Evolutionary conservation across 2,113 vertebrate genomes (phyloP).

Genomic region (Petromus typicus): DNA sequence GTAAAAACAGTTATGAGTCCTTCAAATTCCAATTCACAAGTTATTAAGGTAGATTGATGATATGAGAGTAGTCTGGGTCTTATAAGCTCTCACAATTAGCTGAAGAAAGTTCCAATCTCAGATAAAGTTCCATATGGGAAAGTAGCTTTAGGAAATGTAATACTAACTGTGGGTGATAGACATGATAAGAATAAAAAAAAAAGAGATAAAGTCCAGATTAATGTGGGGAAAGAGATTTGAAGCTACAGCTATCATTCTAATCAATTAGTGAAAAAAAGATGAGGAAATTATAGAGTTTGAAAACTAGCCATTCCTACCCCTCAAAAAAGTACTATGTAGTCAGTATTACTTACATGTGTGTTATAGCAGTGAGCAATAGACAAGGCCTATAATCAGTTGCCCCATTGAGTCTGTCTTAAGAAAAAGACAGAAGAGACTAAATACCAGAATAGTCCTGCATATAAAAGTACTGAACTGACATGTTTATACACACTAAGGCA

Average conservation of each 20-base stretch:
- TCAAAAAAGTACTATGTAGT: background rate
- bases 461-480: background rate
- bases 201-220: background rate
- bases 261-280: background rate
- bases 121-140: background rate
- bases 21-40: background rate
- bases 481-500: background rate
- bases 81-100: background rate
- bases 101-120: background rate
- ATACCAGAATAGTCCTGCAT: background rate
- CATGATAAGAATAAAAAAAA: background rate
- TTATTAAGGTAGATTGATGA: background rate
- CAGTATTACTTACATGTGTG: background rate
- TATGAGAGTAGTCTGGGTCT: background rate
- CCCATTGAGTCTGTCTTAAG: background rate
- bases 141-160: background rate
- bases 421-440: background rate
- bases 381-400: background rate
- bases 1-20: background rate
- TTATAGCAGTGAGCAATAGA: background rate
- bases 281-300: background rate
- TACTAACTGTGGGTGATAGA: background rate
- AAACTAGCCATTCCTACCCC: background rate
- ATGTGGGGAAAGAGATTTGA: background rate
- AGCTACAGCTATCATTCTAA: background rate